phyloP scores from a whole-genome alignment of 2,113 vertebrate species.

The Mormyrus lacerda region DNA sequence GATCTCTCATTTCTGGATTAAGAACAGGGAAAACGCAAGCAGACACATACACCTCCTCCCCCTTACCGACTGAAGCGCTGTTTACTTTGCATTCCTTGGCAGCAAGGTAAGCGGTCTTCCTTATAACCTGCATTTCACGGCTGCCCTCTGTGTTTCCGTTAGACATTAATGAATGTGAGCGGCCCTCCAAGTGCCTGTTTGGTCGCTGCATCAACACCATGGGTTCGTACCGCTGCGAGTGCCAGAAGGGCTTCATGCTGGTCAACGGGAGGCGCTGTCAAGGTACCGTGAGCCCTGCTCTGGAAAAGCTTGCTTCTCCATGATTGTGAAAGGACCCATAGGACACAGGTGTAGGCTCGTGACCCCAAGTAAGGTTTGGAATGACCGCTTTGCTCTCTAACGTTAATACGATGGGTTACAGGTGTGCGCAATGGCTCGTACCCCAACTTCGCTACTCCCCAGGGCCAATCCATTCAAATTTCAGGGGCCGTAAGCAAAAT shows the following conservation, averaged over 20 bases:
- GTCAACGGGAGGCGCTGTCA: slow-evolving; percentile 71
- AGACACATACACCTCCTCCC: no score
- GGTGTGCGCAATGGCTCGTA: neutral
- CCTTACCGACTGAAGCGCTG: no score
- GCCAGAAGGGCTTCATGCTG: slow-evolving; percentile 68
- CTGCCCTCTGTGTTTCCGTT: neutral
- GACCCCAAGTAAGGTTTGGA: neutral
- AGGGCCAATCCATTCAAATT: neutral
- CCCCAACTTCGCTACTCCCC: neutral
- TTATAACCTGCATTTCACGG: neutral
- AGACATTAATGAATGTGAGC: slow-evolving; percentile 83
- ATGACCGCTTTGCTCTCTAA: neutral
- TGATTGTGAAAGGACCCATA: neutral
- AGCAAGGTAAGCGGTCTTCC: no score
- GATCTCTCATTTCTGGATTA: no score
- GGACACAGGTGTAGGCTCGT: neutral
- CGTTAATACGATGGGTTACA: neutral
- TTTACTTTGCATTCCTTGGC: no score
- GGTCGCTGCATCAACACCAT: slow-evolving; percentile 79
- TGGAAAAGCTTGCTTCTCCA: neutral
- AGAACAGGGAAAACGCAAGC: no score
- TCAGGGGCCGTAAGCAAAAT: neutral
- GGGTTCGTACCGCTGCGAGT: slow-evolving; percentile 79
- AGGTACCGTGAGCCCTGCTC: slow-evolving; percentile 51
- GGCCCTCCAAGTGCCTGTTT: slow-evolving; percentile 66